These are phyloP conservation scores for Acanthosepion lycidas DNA, from an alignment of 2,888 invertebrate species.

Conservation along the genomic window DNA sequence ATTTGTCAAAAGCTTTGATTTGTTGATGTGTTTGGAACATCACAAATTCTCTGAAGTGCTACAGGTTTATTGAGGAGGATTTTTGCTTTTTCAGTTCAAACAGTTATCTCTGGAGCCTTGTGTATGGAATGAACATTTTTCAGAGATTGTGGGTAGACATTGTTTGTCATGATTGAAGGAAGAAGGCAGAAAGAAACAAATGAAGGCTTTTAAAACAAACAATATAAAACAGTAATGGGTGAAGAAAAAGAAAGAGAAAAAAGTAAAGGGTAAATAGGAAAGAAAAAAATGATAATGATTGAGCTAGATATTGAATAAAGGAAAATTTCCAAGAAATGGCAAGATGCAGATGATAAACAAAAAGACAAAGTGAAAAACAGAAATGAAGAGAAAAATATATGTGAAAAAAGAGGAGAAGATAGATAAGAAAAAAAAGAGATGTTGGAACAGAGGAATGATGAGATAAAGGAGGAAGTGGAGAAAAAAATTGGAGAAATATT, in stretches of 20 bases:
- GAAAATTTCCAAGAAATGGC: not conserved
- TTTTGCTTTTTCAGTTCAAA: not conserved
- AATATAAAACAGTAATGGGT: no score
- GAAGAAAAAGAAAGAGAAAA: not conserved
- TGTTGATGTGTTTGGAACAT: not conserved
- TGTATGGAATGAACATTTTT: not conserved
- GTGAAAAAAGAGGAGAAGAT: not conserved
- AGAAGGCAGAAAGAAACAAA: not conserved
- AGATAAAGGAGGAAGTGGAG: not conserved
- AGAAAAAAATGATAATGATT: not conserved
- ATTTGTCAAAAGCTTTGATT: no score
- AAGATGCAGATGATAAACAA: not conserved
- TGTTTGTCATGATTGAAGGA: not conserved
- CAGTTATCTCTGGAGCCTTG: not conserved
- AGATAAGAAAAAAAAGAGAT: not conserved
- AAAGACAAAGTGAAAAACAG: not conserved
- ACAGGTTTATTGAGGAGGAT: not conserved
- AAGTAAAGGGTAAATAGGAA: not conserved
- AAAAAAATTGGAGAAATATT: not conserved
- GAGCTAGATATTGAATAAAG: no score
- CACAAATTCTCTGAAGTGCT: not conserved
- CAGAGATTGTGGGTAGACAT: not conserved
- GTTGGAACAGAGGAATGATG: no score
- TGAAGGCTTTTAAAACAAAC: not conserved
- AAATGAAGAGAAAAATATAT: not conserved